Conservation (phyloP, 1,140 invertebrate species). For the Magallana angulata region DNA sequence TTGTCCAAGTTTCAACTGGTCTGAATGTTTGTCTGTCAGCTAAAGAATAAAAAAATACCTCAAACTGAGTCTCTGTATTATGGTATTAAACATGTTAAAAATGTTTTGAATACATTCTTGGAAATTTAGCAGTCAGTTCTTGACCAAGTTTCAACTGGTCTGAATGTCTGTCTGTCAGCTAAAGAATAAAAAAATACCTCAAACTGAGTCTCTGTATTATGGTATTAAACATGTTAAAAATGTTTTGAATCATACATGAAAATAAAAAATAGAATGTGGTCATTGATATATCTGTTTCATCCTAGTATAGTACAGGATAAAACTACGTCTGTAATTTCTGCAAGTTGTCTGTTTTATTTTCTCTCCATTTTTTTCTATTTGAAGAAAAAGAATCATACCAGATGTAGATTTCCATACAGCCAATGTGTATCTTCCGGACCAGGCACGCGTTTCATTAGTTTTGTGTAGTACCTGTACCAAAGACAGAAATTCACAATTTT, state of each 20-base stretch:
- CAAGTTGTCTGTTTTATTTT: too few species aligned
- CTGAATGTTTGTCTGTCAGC: background rate
- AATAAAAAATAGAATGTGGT: too few species aligned
- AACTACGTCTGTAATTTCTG: too few species aligned
- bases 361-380: too few species aligned
- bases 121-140: slow-evolving; percentile 44
- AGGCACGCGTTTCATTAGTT: background rate
- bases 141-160: slow-evolving; percentile 19
- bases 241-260: too few species aligned
- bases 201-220: too few species aligned
- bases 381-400: background rate
- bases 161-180: background rate
- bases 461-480: background rate
- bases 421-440: slow-evolving; percentile 21
- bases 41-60: background rate
- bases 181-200: background rate
- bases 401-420: slow-evolving; percentile 20
- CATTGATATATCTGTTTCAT: too few species aligned
- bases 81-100: too few species aligned
- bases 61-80: too few species aligned
- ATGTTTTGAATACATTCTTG: slow-evolving; percentile 38
- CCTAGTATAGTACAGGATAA: too few species aligned
- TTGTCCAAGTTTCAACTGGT: slow-evolving; percentile 13
- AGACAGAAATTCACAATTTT: slow-evolving; percentile 5
- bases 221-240: too few species aligned